phyloP scores from a whole-genome alignment of 2,888 invertebrate genomes.

The Lapara coniferarum region DNA sequence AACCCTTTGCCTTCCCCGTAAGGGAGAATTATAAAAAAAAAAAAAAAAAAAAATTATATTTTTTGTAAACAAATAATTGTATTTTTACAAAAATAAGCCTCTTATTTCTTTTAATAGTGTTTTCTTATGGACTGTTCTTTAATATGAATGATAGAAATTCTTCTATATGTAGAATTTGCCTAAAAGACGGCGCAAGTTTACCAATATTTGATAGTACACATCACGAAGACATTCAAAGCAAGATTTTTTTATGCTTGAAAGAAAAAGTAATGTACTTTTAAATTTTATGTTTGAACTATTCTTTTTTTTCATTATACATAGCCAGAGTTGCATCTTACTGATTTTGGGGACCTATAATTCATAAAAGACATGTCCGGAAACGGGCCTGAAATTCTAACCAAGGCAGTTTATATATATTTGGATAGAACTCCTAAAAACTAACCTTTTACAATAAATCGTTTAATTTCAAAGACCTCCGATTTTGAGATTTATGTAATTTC shows the following conservation, averaged over 20 bases:
- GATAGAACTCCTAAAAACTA: too few species aligned
- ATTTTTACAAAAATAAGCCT: background rate
- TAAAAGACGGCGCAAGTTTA: slow-evolving; percentile 58
- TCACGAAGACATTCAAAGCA: slow-evolving; percentile 46
- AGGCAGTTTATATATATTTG: too few species aligned
- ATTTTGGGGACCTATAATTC: too few species aligned
- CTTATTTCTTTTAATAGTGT: background rate
- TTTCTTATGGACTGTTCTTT: background rate
- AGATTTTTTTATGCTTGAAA: slow-evolving; percentile 60
- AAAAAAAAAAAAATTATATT: too few species aligned
- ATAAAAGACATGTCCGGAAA: too few species aligned
- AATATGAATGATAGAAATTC: slow-evolving; percentile 16
- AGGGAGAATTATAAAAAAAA: too few species aligned
- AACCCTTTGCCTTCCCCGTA: too few species aligned
- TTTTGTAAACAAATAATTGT: slow-evolving; percentile 9
- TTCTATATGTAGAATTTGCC: slow-evolving; percentile 66
- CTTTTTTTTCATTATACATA: background rate
- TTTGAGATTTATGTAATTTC: too few species aligned
- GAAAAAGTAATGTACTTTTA: slow-evolving; percentile 55
- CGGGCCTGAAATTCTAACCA: too few species aligned
- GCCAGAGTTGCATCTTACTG: too few species aligned
- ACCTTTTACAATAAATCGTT: too few species aligned
- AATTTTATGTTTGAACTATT: background rate
- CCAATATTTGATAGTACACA: slow-evolving; percentile 62
- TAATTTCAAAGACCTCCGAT: too few species aligned